Evolutionary conservation across 2,797 vertebrate species (phyloP).

Genomic region (Onychomys torridus): DNA sequence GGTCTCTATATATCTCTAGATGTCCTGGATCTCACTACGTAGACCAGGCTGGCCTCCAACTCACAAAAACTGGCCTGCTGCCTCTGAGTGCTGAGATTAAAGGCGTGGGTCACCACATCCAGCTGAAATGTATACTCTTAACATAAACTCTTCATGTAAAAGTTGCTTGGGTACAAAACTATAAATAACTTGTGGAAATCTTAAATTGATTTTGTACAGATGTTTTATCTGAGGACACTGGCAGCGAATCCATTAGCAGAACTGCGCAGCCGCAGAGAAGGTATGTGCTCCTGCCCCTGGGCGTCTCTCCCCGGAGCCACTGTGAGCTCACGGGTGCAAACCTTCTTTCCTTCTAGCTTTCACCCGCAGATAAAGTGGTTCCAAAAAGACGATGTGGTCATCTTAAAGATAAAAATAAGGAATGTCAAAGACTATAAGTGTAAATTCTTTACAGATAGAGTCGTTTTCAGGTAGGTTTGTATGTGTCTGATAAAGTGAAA

Average conservation of each 20-base stretch:
- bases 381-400: constrained; percentile 84
- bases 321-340: accelerated
- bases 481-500: not conserved
- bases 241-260: not conserved
- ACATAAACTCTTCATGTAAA: constrained; percentile 6
- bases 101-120: not conserved
- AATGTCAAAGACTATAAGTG: constrained; percentile 81
- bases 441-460: constrained; percentile 84
- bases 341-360: constrained; percentile 80
- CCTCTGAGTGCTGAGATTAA: not conserved
- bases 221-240: constrained; percentile 28
- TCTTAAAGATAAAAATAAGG: constrained; percentile 84
- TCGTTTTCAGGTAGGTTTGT: constrained; percentile 88
- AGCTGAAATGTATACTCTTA: not conserved
- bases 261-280: constrained; percentile 43
- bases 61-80: not conserved
- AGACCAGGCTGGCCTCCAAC: not conserved
- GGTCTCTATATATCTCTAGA: not conserved
- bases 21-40: not conserved
- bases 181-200: constrained; percentile 47
- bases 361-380: constrained; percentile 89
- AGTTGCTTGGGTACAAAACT: not conserved
- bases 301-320: accelerated
- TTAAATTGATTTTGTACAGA: constrained; percentile 68
- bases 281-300: not conserved